These are phyloP conservation scores for Metalampra italica DNA, from an alignment of 2,888 invertebrate species.

Conservation along the genomic window DNA sequence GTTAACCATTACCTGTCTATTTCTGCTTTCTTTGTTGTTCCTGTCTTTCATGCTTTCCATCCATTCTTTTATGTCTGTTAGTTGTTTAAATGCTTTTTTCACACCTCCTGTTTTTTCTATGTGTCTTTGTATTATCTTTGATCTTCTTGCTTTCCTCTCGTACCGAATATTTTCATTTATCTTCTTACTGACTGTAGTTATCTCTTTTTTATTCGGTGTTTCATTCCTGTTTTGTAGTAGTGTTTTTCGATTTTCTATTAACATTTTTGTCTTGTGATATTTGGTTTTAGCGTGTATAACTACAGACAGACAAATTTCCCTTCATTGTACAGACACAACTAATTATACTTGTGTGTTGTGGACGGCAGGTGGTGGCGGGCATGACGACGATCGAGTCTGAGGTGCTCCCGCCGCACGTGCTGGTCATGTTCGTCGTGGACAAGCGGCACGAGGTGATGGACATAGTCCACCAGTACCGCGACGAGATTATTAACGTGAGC, in stretches of 20 bases:
- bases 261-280: no score
- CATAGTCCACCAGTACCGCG: constrained; percentile 38
- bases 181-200: neutral
- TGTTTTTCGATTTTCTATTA: no score
- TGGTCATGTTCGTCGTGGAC: constrained; percentile 59
- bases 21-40: neutral
- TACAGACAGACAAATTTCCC: no score
- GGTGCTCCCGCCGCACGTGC: constrained; percentile 57
- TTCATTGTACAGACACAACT: no score
- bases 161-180: neutral
- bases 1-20: neutral
- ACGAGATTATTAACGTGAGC: constrained; percentile 55
- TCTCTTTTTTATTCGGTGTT: neutral
- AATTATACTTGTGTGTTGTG: no score
- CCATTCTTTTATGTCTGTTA: neutral
- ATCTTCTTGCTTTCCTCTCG: neutral
- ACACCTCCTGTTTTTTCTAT: no score
- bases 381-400: constrained; percentile 50
- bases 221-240: neutral
- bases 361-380: constrained; percentile 35
- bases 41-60: neutral
- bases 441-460: constrained; percentile 58
- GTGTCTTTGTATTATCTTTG: neutral
- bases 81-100: neutral
- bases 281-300: no score